Evolutionary conservation across 2,113 vertebrate species (phyloP).

Genomic region (Phyllostomus discolor): DNA sequence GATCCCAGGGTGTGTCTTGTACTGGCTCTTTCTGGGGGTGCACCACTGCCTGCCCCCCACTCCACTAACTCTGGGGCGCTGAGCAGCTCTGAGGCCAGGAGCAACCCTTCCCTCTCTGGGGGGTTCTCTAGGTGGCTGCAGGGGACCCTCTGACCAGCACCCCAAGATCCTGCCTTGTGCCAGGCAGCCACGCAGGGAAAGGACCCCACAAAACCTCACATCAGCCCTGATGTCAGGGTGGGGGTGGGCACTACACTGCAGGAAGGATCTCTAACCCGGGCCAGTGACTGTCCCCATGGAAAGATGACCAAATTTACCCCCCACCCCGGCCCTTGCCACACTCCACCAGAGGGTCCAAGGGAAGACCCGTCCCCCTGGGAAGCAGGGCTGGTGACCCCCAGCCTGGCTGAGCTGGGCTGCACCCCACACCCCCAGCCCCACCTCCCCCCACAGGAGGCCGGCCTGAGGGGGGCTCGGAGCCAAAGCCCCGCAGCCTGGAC

Average conservation of each 20-base stretch:
- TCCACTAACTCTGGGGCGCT: too few relatives aligned
- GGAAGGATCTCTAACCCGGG: not conserved
- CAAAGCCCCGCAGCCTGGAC: not conserved
- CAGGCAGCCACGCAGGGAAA: not conserved
- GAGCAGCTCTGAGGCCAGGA: not conserved
- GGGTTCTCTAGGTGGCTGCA: not conserved
- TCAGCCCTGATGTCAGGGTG: too few relatives aligned
- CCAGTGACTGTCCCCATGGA: not conserved
- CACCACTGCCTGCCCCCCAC: not conserved
- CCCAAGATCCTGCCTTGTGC: not conserved
- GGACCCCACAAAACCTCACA: not conserved
- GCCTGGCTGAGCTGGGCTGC: fast-evolving
- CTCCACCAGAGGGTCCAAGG: not conserved
- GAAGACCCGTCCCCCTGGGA: not conserved
- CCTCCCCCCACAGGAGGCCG: fast-evolving
- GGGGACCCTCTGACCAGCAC: not conserved
- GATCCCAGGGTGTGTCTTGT: not conserved
- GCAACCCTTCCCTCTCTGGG: too few relatives aligned
- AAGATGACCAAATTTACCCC: not conserved
- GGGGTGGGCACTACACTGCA: too few relatives aligned
- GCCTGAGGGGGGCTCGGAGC: not conserved
- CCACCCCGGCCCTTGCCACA: not conserved
- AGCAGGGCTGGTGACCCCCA: not conserved
- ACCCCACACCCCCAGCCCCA: fast-evolving
- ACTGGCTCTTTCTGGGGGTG: too few relatives aligned